Evolutionary conservation across 2,113 vertebrate genomes (phyloP), one percentile per base, ranked within the genome.

Genomic region (Gavialis gangeticus): DNA sequence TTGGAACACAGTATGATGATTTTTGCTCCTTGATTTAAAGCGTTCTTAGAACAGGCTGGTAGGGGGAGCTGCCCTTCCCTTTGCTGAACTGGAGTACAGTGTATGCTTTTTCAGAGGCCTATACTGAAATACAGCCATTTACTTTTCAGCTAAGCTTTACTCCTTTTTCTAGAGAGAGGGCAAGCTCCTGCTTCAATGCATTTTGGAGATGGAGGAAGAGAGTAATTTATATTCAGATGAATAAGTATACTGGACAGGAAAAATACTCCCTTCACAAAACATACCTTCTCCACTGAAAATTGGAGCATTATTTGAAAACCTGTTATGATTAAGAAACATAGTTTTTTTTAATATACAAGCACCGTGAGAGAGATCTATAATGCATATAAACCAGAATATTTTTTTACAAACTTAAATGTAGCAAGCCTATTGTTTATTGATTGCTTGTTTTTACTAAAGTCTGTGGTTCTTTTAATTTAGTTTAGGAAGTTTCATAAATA

Each of bases 41-140:
- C 84, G 92, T 96, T 95, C 87, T 90, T 88, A 79, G 73, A 97
- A 92, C 95, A 97, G 89, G 90, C 96, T 95, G 96, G 67, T 95
- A 94, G 95, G 96, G 96, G 92, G 94, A 97, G 96, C 92, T 96
- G 95, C 91, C 91, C 84, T 97, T 97, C 94, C 82, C 94, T 97
- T 84, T 95, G 75, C 83, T 91, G 56, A 69, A 56, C 57, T 69
- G 88, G 92, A 96, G 93, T 93, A 92, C 88, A 88, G 82, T 5
- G 0, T 92, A 96, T 95, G 95, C 89, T 88, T 95, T 79, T 92
- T 93, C 82, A 75, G 91, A 95, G 93, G 96, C 95, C 92, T 97
- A 88, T 21, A 22, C 94, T 91, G 64, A 93, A 89, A 89, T 87
- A 79, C 64, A 92, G 94, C 94, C 92, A 79, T 95, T 96, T 92